Percentiles rank a stretch among this genome's conserved stretches.
Conservation (phyloP, 2,888 invertebrate species). For the Erpobdella octoculata region DNA sequence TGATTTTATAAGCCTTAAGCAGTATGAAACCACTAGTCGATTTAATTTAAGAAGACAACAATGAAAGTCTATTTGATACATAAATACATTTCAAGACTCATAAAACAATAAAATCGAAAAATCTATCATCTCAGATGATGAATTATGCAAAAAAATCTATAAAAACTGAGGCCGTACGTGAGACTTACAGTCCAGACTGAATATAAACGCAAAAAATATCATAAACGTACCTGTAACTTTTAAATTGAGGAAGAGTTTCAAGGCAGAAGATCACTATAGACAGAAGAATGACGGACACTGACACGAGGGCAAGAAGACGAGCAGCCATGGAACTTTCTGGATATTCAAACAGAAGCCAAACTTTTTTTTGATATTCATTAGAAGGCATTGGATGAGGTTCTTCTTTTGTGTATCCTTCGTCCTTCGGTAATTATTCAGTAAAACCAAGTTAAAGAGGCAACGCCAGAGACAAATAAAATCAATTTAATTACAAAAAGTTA, state of each 20-base stretch:
- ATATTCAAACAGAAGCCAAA: conserved; percentile 98
- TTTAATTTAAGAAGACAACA: too few relatives aligned
- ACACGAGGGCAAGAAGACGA: conserved; percentile 95
- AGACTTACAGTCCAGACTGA: too few relatives aligned
- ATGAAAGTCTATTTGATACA: too few relatives aligned
- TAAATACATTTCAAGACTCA: too few relatives aligned
- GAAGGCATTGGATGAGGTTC: conserved; percentile 94
- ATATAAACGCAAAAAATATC: not conserved
- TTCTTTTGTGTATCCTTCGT: conserved; percentile 59
- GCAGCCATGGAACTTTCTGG: conserved; percentile 98
- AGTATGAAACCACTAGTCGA: not conserved
- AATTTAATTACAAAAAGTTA: not conserved
- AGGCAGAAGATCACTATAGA: conserved; percentile 99
- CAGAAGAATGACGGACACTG: conserved; percentile 93
- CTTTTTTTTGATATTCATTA: conserved; percentile 92
- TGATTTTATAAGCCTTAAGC: not conserved
- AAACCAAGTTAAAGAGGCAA: not conserved
- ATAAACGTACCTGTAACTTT: conserved; percentile 68
- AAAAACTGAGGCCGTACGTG: too few relatives aligned
- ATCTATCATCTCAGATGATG: too few relatives aligned
- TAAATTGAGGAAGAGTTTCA: conserved; percentile 97
- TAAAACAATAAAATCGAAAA: too few relatives aligned
- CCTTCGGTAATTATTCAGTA: conserved; percentile 58
- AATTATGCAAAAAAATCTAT: too few relatives aligned
- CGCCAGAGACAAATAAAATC: not conserved